Evolutionary conservation across 2,888 invertebrate genomes (phyloP).

Genomic region (Leptopilina syphax): DNA sequence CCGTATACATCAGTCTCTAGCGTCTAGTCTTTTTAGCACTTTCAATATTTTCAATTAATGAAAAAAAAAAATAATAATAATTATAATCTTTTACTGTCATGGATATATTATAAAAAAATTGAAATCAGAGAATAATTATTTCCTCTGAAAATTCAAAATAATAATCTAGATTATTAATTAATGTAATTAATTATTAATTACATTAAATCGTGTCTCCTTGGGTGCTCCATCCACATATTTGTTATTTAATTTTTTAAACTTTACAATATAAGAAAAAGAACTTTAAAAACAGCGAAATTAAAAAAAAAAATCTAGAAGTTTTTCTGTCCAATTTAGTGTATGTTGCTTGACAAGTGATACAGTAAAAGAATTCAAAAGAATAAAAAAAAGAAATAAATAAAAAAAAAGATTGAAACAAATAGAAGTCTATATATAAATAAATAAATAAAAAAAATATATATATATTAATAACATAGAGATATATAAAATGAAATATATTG

Average conservation of each 20-base stretch:
- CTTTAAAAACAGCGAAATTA: slow-evolving; percentile 24
- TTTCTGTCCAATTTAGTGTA: slow-evolving; percentile 61
- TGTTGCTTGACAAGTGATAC: slow-evolving; percentile 72
- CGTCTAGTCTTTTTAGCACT: slow-evolving; percentile 73
- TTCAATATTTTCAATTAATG: slow-evolving; percentile 64
- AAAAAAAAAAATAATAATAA: slow-evolving; percentile 19
- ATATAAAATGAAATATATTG: slow-evolving; percentile 74
- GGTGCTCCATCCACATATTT: slow-evolving; percentile 2
- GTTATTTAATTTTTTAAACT: slow-evolving; percentile 9
- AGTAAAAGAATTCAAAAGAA: slow-evolving; percentile 64
- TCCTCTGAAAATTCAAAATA: slow-evolving; percentile 30
- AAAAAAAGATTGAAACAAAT: slow-evolving; percentile 68
- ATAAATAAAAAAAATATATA: slow-evolving; percentile 65
- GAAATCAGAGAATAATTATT: no score
- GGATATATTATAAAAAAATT: slow-evolving; percentile 38
- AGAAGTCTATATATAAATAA: slow-evolving; percentile 71
- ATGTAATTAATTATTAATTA: slow-evolving; percentile 46
- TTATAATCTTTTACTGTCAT: slow-evolving; percentile 61
- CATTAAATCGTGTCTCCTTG: slow-evolving; percentile 1
- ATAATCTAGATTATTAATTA: slow-evolving; percentile 34
- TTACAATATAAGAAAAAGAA: background rate
- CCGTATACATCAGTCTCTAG: slow-evolving; percentile 64
- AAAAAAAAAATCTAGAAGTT: slow-evolving; percentile 33
- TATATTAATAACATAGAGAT: slow-evolving; percentile 71
- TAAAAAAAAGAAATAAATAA: slow-evolving; percentile 44